Evolutionary conservation across 2,113 vertebrate genomes (phyloP), one percentile per base, ranked within the genome.

Genomic region (Beaufortia kweichowensis): DNA sequence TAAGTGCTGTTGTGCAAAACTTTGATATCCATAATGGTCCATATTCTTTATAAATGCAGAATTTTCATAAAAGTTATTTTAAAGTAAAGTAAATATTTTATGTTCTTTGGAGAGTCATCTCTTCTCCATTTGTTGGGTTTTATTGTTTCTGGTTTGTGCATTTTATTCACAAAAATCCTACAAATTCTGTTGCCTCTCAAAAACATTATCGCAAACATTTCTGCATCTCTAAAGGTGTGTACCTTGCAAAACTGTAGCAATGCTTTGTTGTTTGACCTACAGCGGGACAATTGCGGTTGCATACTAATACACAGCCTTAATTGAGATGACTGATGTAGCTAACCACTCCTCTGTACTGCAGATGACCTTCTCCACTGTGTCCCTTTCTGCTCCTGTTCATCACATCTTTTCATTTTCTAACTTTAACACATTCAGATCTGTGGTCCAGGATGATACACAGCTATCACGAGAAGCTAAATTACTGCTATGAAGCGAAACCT

Each of bases 231-330:
- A 29, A 67, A 57, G 53, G 64, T n/a, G 28, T 61, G 24, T 17
- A 17, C 60, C 12, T 62, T 24, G 66, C 56, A 56, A 61, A 60
- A 55, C 72, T 9, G 66, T 67, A 66, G 43, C 53, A 46, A 9
- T 9, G 53, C 77, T 79, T 72, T 82, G 81, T 79, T 81, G 79
- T 81, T 84, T 84, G 79, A 78, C 79, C 82, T 79, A 78, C 79
- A 79, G 57, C 23, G 69, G 24, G 76, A 79, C 63, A 61, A 79
- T 81, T 81, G 73, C 24, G 56, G 76, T 81, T 83, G 82, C 82
- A 81, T 81, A 62, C 82, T 76, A 76, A 84, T 79, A 84, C 79
- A 81, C 56, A 35, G 62, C 73, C 76, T 62, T 79, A 81, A 81
- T 81, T 76, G 72, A 73, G 67, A 73, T 81, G 82, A 84, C 81